Conservation (phyloP, 2,797 vertebrate species). For the Sarcoramphus papa region DNA sequence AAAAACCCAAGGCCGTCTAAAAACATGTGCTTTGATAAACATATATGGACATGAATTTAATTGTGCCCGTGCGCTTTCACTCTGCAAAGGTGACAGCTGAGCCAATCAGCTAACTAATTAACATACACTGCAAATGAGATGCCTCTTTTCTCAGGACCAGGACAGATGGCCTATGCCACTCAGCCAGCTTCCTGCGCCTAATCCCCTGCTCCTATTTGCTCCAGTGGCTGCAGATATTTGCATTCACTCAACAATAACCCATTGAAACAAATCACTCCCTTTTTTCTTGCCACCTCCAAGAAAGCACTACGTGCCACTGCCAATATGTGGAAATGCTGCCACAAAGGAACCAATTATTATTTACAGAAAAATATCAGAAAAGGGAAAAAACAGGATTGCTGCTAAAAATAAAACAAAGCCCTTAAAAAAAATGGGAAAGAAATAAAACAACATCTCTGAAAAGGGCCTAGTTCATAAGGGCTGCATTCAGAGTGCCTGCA, state of each 20-base stretch:
- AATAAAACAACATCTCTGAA: not conserved
- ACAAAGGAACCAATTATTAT: constrained; percentile 59
- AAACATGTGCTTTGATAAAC: constrained; percentile 54
- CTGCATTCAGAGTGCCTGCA: not conserved
- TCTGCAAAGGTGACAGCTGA: constrained; percentile 68
- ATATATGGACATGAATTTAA: constrained; percentile 51
- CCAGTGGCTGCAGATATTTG: constrained; percentile 64
- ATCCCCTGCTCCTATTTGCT: constrained; percentile 69
- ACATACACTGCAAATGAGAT: constrained; percentile 71
- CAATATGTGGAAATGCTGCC: constrained; percentile 30
- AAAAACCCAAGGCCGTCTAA: constrained; percentile 9
- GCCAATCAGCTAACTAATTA: constrained; percentile 69
- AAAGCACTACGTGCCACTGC: constrained; percentile 23
- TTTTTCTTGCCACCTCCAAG: constrained; percentile 57
- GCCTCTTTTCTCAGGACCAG: constrained; percentile 66
- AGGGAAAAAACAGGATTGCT: not conserved
- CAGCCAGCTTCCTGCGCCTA: constrained; percentile 62
- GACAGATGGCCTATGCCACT: constrained; percentile 75
- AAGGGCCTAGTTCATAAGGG: not conserved
- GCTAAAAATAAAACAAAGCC: not conserved
- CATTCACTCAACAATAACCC: constrained; percentile 68
- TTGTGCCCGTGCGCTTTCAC: constrained; percentile 45
- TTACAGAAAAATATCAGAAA: constrained; percentile 36
- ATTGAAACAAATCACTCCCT: constrained; percentile 66
- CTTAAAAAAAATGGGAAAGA: not conserved